Conservation (phyloP, 2,797 vertebrate genomes). For the Rhyacichthys aspro region DNA sequence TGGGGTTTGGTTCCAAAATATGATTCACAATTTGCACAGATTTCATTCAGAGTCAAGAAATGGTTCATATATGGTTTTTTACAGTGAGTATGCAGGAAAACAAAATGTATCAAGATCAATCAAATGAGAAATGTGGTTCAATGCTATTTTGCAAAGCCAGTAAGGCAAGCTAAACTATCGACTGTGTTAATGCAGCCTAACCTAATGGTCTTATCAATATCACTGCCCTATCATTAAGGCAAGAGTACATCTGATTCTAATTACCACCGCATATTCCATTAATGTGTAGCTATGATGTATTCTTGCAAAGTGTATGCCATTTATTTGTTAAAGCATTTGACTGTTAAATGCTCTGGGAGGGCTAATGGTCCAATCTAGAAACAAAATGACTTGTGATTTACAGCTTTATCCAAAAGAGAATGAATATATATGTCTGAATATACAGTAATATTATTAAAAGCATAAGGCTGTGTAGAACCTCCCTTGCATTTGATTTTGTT, state of each 20-base stretch:
- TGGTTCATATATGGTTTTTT: no score
- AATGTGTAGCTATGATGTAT: slow-evolving; percentile 12
- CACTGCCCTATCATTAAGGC: background rate
- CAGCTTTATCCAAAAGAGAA: slow-evolving; percentile 2
- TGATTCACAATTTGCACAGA: no score
- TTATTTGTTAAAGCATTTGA: slow-evolving; percentile 1
- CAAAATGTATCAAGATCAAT: no score
- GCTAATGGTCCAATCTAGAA: slow-evolving; percentile 11
- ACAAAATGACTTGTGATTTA: slow-evolving; percentile 4
- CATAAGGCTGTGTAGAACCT: background rate
- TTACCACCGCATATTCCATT: slow-evolving; percentile 6
- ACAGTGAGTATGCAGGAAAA: no score
- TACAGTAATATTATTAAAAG: slow-evolving; percentile 11
- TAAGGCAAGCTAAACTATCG: slow-evolving; percentile 1
- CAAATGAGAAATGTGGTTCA: background rate
- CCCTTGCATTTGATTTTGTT: background rate
- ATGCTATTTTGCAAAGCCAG: background rate
- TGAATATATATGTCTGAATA: background rate
- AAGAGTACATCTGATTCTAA: slow-evolving; percentile 2
- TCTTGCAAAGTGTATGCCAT: background rate
- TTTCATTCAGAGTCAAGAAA: no score
- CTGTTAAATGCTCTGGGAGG: background rate
- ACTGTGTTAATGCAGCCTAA: background rate
- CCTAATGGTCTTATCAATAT: slow-evolving; percentile 14
- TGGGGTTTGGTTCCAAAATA: no score